Percentiles rank a stretch among this genome's conserved stretches.
Conservation (phyloP, 2,888 invertebrate genomes). For the Rhamnusium bicolor region DNA sequence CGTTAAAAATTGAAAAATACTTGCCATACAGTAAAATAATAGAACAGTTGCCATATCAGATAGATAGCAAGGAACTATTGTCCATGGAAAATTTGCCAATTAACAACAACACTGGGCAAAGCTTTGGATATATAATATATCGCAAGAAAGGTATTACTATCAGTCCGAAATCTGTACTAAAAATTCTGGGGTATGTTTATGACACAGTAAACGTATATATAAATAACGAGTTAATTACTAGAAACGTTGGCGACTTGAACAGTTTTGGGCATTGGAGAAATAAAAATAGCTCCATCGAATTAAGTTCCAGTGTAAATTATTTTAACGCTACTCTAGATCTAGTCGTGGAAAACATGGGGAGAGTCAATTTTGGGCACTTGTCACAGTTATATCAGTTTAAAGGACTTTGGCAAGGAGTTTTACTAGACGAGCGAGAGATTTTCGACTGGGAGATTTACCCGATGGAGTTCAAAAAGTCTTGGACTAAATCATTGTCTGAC, state of each 20-base stretch:
- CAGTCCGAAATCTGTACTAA: conserved; percentile 13
- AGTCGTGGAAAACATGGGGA: conserved; percentile 85
- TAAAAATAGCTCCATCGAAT: conserved; percentile 60
- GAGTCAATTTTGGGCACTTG: conserved; percentile 75
- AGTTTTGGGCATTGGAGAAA: conserved; percentile 70
- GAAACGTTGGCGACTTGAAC: conserved; percentile 34
- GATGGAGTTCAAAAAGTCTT: conserved; percentile 72
- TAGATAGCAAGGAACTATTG: conserved; percentile 15
- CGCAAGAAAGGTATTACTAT: conserved; percentile 61
- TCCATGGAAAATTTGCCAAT: conserved; percentile 62
- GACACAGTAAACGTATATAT: conserved; percentile 68
- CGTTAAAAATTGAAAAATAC: conserved; percentile 71
- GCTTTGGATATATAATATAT: conserved; percentile 74
- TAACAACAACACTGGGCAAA: conserved; percentile 72
- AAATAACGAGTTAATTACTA: conserved; percentile 40
- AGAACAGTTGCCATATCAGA: neutral
- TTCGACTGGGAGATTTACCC: conserved; percentile 71
- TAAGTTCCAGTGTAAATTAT: conserved; percentile 52
- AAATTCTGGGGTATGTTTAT: conserved; percentile 65
- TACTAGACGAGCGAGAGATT: conserved; percentile 67
- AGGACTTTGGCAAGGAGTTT: conserved; percentile 66
- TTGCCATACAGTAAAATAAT: conserved; percentile 42
- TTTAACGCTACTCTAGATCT: conserved; percentile 67
- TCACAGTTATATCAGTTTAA: conserved; percentile 68
- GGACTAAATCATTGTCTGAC: conserved; percentile 62